Evolutionary conservation across 2,797 vertebrate species (phyloP).

Genomic region (Carapus acus): DNA sequence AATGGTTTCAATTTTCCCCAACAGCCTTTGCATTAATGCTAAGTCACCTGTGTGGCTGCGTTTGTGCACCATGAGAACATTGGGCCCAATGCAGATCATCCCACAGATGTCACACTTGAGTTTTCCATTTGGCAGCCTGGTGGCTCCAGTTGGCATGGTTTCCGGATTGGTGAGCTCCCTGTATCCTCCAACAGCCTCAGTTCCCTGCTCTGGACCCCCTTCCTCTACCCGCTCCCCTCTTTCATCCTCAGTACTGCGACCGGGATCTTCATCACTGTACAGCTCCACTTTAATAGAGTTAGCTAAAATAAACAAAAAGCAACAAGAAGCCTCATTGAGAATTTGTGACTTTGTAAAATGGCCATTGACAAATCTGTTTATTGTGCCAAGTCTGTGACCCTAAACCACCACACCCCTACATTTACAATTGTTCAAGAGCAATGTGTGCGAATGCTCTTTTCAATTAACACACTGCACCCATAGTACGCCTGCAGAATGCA

Average conservation of each 20-base stretch:
- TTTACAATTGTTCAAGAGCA: background rate
- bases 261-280: conserved; percentile 94
- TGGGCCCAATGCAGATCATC: conserved; percentile 96
- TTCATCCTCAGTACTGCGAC: conserved; percentile 81
- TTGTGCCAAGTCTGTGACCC: background rate
- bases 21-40: conserved; percentile 6
- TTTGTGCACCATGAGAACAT: conserved; percentile 97
- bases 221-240: conserved; percentile 78
- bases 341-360: background rate
- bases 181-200: conserved; percentile 69
- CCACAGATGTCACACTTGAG: conserved; percentile 94
- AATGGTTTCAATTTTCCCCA: background rate
- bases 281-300: conserved; percentile 98
- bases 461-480: background rate
- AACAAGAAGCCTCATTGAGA: conserved; percentile 10
- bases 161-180: conserved; percentile 81
- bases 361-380: background rate
- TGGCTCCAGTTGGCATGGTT: conserved; percentile 80
- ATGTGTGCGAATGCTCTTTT: background rate
- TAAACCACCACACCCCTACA: background rate
- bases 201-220: conserved; percentile 75
- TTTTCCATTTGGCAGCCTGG: conserved; percentile 91
- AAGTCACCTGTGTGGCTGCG: conserved; percentile 91
- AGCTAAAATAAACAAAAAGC: conserved; percentile 62
- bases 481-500: too few species aligned